These are phyloP conservation scores for Chondrilla cf. caribensis DNA, from an alignment of 37 sponge, comb jelly and placozoan species.

Conservation along the genomic window DNA sequence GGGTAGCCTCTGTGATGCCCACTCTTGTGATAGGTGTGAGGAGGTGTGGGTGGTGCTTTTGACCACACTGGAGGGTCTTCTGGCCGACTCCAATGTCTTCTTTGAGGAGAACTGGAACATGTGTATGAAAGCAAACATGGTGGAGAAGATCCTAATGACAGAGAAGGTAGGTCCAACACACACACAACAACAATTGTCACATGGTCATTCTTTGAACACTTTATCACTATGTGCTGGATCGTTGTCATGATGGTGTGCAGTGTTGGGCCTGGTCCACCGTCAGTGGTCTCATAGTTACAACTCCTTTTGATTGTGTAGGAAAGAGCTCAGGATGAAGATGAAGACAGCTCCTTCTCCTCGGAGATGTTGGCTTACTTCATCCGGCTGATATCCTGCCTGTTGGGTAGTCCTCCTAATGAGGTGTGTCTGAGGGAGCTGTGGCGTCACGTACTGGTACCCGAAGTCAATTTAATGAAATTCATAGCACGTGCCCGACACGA, in stretches of 20 bases:
- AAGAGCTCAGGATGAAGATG: constrained; percentile 54
- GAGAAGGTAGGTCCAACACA: constrained; percentile 45
- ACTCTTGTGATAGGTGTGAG: background rate
- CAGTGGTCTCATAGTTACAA: too few relatives aligned
- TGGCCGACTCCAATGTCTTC: background rate
- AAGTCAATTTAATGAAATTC: constrained; percentile 59
- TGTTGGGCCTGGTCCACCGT: background rate
- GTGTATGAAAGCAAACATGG: constrained; percentile 39
- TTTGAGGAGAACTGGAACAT: constrained; percentile 14
- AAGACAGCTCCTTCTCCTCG: constrained; percentile 42
- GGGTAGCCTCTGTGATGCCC: background rate
- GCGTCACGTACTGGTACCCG: constrained; percentile 65
- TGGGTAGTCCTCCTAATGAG: constrained; percentile 46
- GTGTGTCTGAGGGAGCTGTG: constrained; percentile 58
- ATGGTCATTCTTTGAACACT: too few relatives aligned
- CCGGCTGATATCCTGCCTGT: constrained; percentile 44
- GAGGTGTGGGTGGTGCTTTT: constrained; percentile 48
- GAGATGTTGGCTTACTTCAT: constrained; percentile 42
- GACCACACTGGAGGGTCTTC: constrained; percentile 42
- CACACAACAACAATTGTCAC: too few relatives aligned
- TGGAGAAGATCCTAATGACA: constrained; percentile 51
- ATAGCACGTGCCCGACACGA: constrained; percentile 35
- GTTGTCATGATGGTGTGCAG: background rate
- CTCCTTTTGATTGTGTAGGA: constrained; percentile 30
- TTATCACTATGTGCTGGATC: background rate